phyloP scores from a whole-genome alignment of 2,888 invertebrate genomes.

The Alcis repandata region DNA sequence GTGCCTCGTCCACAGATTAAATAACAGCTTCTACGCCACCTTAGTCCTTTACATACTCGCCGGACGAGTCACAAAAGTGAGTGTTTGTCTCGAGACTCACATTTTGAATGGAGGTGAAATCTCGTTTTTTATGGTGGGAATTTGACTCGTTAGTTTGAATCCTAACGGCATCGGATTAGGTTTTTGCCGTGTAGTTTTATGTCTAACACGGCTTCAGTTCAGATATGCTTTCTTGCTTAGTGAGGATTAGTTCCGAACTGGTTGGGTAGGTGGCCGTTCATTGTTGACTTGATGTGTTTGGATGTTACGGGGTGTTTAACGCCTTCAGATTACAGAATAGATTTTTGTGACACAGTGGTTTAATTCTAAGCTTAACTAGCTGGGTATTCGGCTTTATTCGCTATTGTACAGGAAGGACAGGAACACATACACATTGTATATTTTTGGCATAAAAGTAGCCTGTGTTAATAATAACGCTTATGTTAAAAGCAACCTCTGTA shows the following conservation, averaged over 20 bases:
- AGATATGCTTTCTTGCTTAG: neutral
- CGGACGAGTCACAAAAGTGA: conserved; percentile 21
- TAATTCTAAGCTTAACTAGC: too few species aligned
- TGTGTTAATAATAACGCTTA: too few species aligned
- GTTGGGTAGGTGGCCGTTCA: neutral
- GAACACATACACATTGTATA: too few species aligned
- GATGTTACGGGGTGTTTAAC: neutral
- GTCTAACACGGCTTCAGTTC: conserved; percentile 13
- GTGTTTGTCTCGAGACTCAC: conserved; percentile 22
- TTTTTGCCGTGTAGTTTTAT: conserved; percentile 19
- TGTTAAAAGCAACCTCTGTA: too few species aligned
- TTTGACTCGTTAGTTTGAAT: conserved; percentile 34
- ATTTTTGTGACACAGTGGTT: neutral
- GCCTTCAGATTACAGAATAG: neutral
- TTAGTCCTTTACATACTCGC: conserved; percentile 10
- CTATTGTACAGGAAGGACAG: too few species aligned
- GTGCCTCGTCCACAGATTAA: neutral
- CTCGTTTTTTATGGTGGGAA: conserved; percentile 43
- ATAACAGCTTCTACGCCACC: neutral
- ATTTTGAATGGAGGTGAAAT: conserved; percentile 29
- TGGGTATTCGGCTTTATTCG: too few species aligned
- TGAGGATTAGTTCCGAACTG: conserved; percentile 8
- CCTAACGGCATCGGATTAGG: conserved; percentile 23
- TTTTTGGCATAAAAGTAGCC: too few species aligned
- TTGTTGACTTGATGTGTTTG: neutral